Evolutionary conservation across 2,113 vertebrate genomes (phyloP), one percentile per base, ranked within the genome.

Genomic region (Ophiodon elongatus): DNA sequence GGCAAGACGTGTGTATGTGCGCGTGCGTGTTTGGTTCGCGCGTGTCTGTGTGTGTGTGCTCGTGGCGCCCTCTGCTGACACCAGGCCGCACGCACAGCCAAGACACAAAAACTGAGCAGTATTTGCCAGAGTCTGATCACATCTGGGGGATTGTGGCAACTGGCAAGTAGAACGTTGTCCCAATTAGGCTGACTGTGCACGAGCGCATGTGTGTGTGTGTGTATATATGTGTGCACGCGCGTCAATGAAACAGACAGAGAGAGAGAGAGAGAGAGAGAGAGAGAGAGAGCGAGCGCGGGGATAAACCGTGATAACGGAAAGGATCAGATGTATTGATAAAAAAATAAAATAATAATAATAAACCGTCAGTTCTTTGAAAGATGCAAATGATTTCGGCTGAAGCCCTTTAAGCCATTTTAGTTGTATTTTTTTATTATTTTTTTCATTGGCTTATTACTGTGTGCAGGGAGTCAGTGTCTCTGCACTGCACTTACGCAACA

Each of bases 401-500:
- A 68, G 15, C 29, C 60, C 57, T 75, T 50, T 29, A 29, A 50
- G 13, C 11, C 21, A 29, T 76, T 66, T 80, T 70, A 78, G 23
- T 65, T 52, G 2, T 9, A 13, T 17, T 35, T 67, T 60, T 25
- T 13, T 52, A 56, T 37, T 8, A 7, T 25, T 23, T 25, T 45
- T 72, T 47, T 64, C 62, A 62, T 64, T 79, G 68, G 72, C 45
- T 82, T 64, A 35, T 79, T 73, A 39, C 31, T 81, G 60, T 33
- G 43, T 21, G 60, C 39, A 11, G 25, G 35, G 68, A 43, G 41
- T 69, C 39, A 45, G 37, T 50, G 67, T 70, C 69, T 52, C 81
- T 63, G 81, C 64, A 62, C 70, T 76, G 71, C 60, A 85, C 83
- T 94, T 95, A 94, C 70, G 93, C 91, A 95, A 94, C 93, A 90